A percentile compares a stretch with the other conserved stretches of the same genome.
Evolutionary conservation across 2,113 vertebrate species (phyloP).

Genomic region (Crypturellus undulatus): DNA sequence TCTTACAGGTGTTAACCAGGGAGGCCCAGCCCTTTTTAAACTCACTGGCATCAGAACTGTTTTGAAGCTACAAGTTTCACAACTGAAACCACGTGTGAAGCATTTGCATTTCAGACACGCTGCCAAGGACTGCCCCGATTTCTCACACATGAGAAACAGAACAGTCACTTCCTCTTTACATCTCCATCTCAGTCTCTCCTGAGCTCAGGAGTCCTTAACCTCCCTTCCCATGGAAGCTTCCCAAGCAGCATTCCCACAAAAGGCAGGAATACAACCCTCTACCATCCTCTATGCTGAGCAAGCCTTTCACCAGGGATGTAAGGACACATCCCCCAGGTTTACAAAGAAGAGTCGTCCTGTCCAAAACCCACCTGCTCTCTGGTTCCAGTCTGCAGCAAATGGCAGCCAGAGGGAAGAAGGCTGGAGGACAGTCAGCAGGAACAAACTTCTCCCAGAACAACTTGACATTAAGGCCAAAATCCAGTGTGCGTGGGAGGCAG

Average conservation of each 20-base stretch:
- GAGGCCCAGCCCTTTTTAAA: background rate
- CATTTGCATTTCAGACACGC: background rate
- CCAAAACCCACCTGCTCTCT: conserved; percentile 86
- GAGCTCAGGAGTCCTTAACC: background rate
- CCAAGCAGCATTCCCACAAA: background rate
- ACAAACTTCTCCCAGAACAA: conserved; percentile 97
- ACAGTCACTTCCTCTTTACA: background rate
- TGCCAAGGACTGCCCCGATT: background rate
- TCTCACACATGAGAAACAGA: background rate
- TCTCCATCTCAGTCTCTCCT: background rate
- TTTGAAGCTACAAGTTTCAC: background rate
- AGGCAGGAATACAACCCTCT: background rate
- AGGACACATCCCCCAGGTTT: background rate
- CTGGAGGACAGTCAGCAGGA: conserved; percentile 91
- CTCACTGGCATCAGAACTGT: background rate
- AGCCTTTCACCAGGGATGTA: background rate
- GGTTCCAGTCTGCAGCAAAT: conserved; percentile 93
- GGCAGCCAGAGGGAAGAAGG: conserved; percentile 93
- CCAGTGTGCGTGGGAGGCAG: conserved; percentile 92
- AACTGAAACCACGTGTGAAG: background rate
- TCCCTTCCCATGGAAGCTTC: background rate
- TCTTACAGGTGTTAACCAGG: background rate
- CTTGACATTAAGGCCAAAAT: conserved; percentile 94
- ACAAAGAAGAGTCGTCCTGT: background rate
- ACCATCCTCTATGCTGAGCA: background rate